A percentile compares a stretch with the other conserved stretches of the same genome.
Conservation (phyloP, 1,140 invertebrate genomes). For the Drosophila subpulchrella region DNA sequence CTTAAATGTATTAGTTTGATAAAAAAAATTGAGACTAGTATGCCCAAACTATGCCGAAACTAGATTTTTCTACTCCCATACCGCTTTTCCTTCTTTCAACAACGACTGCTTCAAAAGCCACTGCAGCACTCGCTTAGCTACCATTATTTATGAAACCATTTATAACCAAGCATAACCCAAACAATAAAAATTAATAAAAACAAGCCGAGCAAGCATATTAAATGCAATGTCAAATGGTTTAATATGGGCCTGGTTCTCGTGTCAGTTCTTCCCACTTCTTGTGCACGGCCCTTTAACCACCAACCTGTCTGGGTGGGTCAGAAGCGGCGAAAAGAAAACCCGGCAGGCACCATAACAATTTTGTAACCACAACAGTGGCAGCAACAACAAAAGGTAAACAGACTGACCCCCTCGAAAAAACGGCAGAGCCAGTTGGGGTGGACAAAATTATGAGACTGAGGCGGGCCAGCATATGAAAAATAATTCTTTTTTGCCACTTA, state of each 20-base stretch:
- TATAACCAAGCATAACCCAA: constrained; percentile 38
- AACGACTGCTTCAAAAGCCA: not conserved
- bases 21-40: not conserved
- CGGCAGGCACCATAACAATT: constrained; percentile 65
- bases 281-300: constrained; percentile 48
- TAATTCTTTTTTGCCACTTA: constrained; percentile 72
- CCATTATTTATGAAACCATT: constrained; percentile 50
- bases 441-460: constrained; percentile 60
- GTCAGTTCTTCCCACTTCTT: not conserved
- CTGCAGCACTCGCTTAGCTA: constrained; percentile 6
- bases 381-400: constrained; percentile 66
- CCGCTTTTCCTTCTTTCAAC: not conserved
- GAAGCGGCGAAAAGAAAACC: constrained; percentile 25
- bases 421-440: constrained; percentile 46
- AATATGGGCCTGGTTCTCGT: constrained; percentile 48
- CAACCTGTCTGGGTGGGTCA: constrained; percentile 36
- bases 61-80: not conserved
- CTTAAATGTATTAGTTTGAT: not conserved
- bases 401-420: constrained; percentile 50
- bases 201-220: constrained; percentile 70
- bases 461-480: constrained; percentile 67
- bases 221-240: constrained; percentile 80
- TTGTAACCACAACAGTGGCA: constrained; percentile 69
- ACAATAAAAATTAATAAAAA: constrained; percentile 81
- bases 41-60: not conserved